These are phyloP conservation scores for Yponomeuta sedellus DNA, from an alignment of 2,888 invertebrate species.

Conservation along the genomic window DNA sequence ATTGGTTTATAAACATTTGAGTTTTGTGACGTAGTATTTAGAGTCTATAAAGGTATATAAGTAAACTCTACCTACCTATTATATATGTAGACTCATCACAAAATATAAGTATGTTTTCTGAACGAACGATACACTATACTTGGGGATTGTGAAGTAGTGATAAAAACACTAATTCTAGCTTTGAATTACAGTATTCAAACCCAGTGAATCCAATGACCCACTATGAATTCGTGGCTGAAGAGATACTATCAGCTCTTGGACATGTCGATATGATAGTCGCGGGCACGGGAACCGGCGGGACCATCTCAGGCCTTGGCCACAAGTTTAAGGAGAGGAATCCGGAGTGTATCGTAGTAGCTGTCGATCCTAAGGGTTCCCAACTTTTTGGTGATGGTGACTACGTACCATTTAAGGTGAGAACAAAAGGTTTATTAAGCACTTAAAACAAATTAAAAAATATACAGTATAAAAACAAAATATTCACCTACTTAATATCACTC, in stretches of 20 bases:
- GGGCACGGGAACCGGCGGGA: conserved; percentile 93
- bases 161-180: not conserved
- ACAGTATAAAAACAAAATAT: no score
- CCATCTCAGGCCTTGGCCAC: conserved; percentile 89
- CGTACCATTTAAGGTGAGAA: conserved; percentile 14
- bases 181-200: conserved; percentile 82
- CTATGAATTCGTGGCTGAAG: conserved; percentile 91
- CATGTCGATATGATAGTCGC: conserved; percentile 86
- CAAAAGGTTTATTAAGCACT: not conserved
- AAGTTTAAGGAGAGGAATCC: conserved; percentile 87
- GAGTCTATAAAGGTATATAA: no score
- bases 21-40: no score
- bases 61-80: no score
- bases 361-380: conserved; percentile 90
- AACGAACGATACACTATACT: no score
- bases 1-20: no score
- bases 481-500: no score
- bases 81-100: no score
- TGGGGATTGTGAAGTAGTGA: not conserved
- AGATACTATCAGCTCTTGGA: conserved; percentile 81
- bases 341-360: conserved; percentile 82
- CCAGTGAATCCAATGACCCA: conserved; percentile 93
- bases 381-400: conserved; percentile 80
- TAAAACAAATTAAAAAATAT: no score
- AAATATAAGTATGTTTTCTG: no score